Conservation (phyloP, 2,113 vertebrate species). For the Tupaia chinensis region DNA sequence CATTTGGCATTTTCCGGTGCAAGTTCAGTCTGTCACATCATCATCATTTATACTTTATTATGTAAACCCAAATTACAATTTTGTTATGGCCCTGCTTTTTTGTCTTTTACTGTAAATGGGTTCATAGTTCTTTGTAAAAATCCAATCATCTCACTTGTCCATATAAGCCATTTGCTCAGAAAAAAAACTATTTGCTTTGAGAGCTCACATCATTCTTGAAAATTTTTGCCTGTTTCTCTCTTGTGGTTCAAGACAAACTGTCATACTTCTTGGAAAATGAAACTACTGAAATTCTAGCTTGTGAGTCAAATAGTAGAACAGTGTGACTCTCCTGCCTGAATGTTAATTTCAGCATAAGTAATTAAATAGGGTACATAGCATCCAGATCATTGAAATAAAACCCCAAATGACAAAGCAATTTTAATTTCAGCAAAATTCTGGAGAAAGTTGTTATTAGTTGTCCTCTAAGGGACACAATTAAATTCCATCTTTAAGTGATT, state of each 20-base stretch:
- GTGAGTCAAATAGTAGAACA: background rate
- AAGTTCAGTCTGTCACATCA: conserved; percentile 26
- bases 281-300: conserved; percentile 20
- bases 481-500: background rate
- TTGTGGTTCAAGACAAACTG: conserved; percentile 38
- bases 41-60: conserved; percentile 28
- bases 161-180: conserved; percentile 58
- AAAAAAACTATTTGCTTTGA: conserved; percentile 62
- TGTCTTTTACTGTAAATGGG: conserved; percentile 40
- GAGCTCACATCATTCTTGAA: conserved; percentile 45
- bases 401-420: background rate
- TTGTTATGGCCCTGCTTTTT: background rate
- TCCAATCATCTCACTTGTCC: conserved; percentile 57
- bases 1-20: background rate
- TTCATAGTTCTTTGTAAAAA: conserved; percentile 58
- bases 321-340: background rate
- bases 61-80: background rate
- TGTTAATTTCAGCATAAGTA: background rate
- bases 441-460: background rate
- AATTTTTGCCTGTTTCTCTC: conserved; percentile 4
- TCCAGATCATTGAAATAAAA: background rate
- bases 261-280: conserved; percentile 14
- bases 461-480: background rate
- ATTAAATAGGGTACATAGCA: background rate
- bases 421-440: background rate